A percentile compares a stretch with the other conserved stretches of the same genome.
Evolutionary conservation across 2,888 invertebrate species (phyloP).

Genomic region (Pristionchus fissidentatus): DNA sequence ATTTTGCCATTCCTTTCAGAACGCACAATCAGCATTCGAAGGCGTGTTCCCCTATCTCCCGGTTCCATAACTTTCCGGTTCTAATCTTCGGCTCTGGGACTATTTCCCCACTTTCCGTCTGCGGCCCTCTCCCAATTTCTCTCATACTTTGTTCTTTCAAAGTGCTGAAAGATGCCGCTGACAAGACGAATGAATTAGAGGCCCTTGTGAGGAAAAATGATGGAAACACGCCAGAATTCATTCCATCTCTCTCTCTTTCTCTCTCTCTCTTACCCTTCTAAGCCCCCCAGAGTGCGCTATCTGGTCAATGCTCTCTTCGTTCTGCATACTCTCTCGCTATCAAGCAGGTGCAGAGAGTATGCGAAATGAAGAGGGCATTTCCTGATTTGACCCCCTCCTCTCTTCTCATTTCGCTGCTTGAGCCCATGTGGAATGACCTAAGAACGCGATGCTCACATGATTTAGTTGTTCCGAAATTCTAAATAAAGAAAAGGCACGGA

Average conservation of each 20-base stretch:
- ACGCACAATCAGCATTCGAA: too few species aligned
- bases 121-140: neutral
- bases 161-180: neutral
- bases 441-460: neutral
- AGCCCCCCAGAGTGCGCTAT: neutral
- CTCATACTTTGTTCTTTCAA: neutral
- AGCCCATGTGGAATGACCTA: too few species aligned
- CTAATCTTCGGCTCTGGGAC: neutral
- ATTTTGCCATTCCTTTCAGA: too few species aligned
- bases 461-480: neutral
- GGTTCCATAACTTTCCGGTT: neutral
- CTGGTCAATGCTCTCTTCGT: too few species aligned
- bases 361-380: too few species aligned
- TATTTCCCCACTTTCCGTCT: neutral
- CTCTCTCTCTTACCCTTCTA: neutral
- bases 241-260: constrained; percentile 5
- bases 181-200: constrained; percentile 32
- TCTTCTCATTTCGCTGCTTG: too few species aligned
- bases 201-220: constrained; percentile 13
- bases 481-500: too few species aligned
- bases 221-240: too few species aligned
- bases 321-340: too few species aligned
- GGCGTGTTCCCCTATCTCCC: too few species aligned
- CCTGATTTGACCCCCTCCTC: too few species aligned
- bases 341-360: too few species aligned